Percentiles rank a stretch among this genome's conserved stretches.
phyloP scores from a whole-genome alignment of 2,888 invertebrate genomes.

The Tachina fera region DNA sequence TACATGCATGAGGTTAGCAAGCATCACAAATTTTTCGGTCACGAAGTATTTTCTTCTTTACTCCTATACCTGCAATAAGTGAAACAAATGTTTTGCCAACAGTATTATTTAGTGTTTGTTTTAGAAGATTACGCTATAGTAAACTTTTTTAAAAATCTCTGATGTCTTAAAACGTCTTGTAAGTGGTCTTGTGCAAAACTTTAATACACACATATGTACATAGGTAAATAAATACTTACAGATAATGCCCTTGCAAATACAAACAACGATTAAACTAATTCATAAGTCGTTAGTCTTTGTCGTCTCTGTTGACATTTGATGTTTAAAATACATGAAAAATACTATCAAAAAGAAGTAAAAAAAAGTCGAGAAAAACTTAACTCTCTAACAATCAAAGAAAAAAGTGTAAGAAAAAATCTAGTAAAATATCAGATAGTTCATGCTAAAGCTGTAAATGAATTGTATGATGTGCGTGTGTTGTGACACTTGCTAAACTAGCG shows the following conservation, averaged over 20 bases:
- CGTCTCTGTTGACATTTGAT: constrained; percentile 72
- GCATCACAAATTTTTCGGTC: too few relatives aligned
- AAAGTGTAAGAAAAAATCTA: constrained; percentile 23
- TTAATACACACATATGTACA: too few relatives aligned
- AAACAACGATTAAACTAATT: constrained; percentile 74
- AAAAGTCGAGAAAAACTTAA: constrained; percentile 15
- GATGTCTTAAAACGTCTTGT: too few relatives aligned
- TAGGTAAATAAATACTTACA: constrained; percentile 21
- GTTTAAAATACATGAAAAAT: constrained; percentile 70
- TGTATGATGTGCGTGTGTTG: constrained; percentile 16
- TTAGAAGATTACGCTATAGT: too few relatives aligned
- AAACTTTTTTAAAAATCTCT: too few relatives aligned
- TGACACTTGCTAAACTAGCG: constrained; percentile 8
- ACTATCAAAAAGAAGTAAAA: constrained; percentile 41
- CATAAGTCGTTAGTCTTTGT: constrained; percentile 75
- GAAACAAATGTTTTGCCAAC: too few relatives aligned
- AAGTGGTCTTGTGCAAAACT: too few relatives aligned
- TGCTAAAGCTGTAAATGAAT: constrained; percentile 55
- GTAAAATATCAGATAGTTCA: constrained; percentile 50
- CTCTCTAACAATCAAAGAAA: constrained; percentile 55
- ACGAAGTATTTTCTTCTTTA: too few relatives aligned
- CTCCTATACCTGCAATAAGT: too few relatives aligned
- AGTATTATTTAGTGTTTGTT: too few relatives aligned
- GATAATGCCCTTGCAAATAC: constrained; percentile 52
- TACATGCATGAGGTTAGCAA: too few relatives aligned